Evolutionary conservation across 2,113 vertebrate genomes (phyloP), one percentile per base, ranked within the genome.

Genomic region (Dendropsophus ebraccatus): DNA sequence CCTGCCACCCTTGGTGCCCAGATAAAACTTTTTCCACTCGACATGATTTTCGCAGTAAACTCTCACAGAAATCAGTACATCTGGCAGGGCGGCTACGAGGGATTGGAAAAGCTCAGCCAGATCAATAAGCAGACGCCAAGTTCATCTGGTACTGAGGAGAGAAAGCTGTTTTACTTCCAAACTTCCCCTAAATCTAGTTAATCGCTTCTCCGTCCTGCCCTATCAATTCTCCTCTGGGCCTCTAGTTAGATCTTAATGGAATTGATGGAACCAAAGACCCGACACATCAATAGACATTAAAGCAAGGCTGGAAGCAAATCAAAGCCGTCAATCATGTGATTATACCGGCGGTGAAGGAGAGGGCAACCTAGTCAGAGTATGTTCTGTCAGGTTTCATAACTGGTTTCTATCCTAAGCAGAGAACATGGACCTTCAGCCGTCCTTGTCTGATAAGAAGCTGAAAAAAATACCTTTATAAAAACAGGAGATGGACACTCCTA

Each of bases 171-270:
- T 49, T 69, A 65, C 25, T 89, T 58, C 52, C 37, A 0, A 69
- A 25, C 14, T 11, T 88, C 87, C 88, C 86, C 86, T 81, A 87
- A 87, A 50, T 14, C 0, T 0, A 19, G 1, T 87, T 70, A 86
- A 16, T 73, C 56, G 76, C 76, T 82, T n/a, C 73, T 50, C 73
- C 25, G 25, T 74, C 28, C 58, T 62, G 7, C 56, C 45, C 49
- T 30, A 32, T 0, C 0, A 4, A 50, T 76, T 23, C 1, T 41
- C 37, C 37, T 0, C 0, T 9, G 17, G 6, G 45, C 23, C 23
- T 13, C 49, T 19, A 47, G n/a, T 76, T 23, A 25, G 73, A 4
- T 76, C 47, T n/a, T 72, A 30, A 54, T n/a, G 35, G 56, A 79
- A 79, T 49, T 45, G 25, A 0, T 0, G 81, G 72, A 72, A 80